Base-by-base conservation (phyloP, 2,888 invertebrate genomes). In the Apocheima hispidaria region DNA sequence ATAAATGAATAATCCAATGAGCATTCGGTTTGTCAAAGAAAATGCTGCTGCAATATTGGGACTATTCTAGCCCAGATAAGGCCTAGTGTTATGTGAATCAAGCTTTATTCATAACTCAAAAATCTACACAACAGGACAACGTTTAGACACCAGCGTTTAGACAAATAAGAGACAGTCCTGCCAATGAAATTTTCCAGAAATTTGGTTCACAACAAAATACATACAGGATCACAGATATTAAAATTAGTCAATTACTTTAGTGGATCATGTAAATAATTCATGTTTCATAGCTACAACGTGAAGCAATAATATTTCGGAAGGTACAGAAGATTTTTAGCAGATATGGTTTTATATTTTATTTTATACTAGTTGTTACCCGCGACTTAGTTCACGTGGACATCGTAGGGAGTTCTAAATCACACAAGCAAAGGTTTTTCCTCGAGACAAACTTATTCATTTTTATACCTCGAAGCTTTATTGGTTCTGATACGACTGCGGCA, bases 101-200 rank as follows among this genome's bases (percentile, higher is more conserved):
- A 12, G n/a, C 30, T 33, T 30, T 46, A 46, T 30, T 33, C 12
- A n/a, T 69, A 70, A 68, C 73, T 61, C 21, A 75, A 66, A 69
- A 60, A 71, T 67, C 63, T 71, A 73, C 73, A 54, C 75, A 76
- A 79, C 77, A 83, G 79, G 78, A 82, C n/a, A n/a, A n/a, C n/a
- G n/a, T n/a, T n/a, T n/a, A n/a, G n/a, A n/a, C n/a, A 74, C 72
- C 75, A 74, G 71, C 70, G 74, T 87, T 87, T 88, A 90, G 92
- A 92, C 92, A 92, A 92, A 92, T 92, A 90, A 91, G 89, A 82
- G 78, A 78, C 76, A 77, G 77, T 86, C 86, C 87, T 86, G 84
- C 85, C 84, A 78, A 82, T 79, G 87, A 90, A 90, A 90, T 90
- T 91, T 91, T 90, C 91, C 90, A 92, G 90, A 89, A 84, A 73